Base-by-base conservation (phyloP, 2,113 vertebrate genomes). In the Corvus cornix region DNA sequence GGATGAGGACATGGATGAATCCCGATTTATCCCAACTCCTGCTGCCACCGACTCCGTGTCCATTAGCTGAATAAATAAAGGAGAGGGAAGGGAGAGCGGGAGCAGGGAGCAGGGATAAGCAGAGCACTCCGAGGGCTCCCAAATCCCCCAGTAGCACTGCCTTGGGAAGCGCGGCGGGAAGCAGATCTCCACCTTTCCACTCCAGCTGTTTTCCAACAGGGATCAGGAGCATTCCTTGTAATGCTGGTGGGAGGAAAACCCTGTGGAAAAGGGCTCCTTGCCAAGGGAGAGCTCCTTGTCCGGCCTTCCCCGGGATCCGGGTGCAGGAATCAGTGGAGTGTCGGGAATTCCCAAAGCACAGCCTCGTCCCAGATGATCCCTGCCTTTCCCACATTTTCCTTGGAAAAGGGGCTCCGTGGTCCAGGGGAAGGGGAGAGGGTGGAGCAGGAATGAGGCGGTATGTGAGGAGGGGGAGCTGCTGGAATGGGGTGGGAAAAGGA, bases 121-220 rank as follows among this genome's bases (percentile, higher is more conserved):
- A 28, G 30, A 84, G 31, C 53, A 4, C 41, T 59, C 64, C 70
- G 24, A 44, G 37, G 55, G 12, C 74, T 75, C 66, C n/a, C 1
- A 28, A 64, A 79, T 69, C 74, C 37, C 78, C 39, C 59, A 4
- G 0, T 4, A 13, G 6, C 0, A 0, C 28, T 39, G 30, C 37
- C 31, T 69, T 37, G 5, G 0, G 28, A 48, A 21, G 5, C 0
- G 0, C 37, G 19, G 2, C 1, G 2, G 35, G 64, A 64, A 12
- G 13, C 24, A 30, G 56, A 58, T 19, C 69, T 31, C 15, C 20
- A 7, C 21, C 1, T 82, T 70, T 13, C 39, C 18, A 1, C 27
- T 46, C 31, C 52, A 31, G 39, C 26, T 16, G 39, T 39, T 89
- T 84, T 41, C 81, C 82, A 53, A 5, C 35, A 66, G 22, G 20